Evolutionary conservation across 2,113 vertebrate species (phyloP), one percentile per base, ranked within the genome.

Genomic region (Silurus glanis): DNA sequence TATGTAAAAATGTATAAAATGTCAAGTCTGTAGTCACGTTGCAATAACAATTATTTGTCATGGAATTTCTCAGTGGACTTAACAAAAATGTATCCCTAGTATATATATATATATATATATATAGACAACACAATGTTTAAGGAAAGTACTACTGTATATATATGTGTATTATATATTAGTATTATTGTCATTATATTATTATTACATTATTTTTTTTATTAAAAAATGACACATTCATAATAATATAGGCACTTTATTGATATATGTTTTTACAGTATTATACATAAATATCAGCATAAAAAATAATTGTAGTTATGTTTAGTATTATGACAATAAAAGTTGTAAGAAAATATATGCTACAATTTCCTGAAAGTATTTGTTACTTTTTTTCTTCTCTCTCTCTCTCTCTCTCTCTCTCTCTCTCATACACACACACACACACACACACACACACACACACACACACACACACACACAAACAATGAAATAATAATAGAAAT

Each of bases 261-360:
- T 58, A 28, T 49, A 19, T 37, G 83, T 53, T 84, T 62, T 75
- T 23, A 61, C 59, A 87, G 64, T 25, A 86, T 88, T 13, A 81
- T 45, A 90, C 13, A 84, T 59, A 55, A 64, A 79, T 72, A 62
- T 53, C 16, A 49, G 66, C 37, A 28, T 37, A 72, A 49, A 84
- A 81, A 23, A 86, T 72, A 71, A 28, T 56, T 49, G 85, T 62
- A 62, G 78, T 81, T 80, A 62, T 84, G 1, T 10, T 85, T 78
- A 69, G 47, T 80, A 75, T 85, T 66, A 58, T 80, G 53, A 66
- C 61, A 80, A 72, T 45, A 13, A 83, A 25, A 1, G 21, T 61
- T 25, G 47, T 51, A 80, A 53, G 21, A 66, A 53, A 84, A 89
- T 23, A 51, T 67, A 85, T 93, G 93, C 92, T 94, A 94, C 93